Conservation (phyloP, 2,888 invertebrate genomes). For the Eurois occulta region DNA sequence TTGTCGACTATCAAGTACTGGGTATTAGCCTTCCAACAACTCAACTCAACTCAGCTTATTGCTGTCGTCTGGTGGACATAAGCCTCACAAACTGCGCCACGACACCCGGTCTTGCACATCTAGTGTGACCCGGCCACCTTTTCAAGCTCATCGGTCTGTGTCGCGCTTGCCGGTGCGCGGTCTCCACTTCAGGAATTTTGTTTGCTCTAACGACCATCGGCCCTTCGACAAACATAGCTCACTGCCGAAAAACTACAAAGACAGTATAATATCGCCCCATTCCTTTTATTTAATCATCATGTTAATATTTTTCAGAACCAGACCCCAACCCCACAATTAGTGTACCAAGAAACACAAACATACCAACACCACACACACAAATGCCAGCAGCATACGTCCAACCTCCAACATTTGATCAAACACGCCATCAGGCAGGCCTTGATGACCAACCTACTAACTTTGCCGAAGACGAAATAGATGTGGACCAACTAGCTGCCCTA, state of each 20-base stretch:
- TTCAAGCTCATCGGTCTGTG: not conserved
- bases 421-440: conserved; percentile 63
- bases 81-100: not conserved
- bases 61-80: not conserved
- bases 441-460: conserved; percentile 74
- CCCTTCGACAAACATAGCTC: not conserved
- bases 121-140: not conserved
- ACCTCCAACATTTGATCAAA: conserved; percentile 52
- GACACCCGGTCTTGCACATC: not conserved
- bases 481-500: conserved; percentile 81
- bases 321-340: conserved; percentile 70
- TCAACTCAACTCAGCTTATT: not conserved
- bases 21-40: not conserved
- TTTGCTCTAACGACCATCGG: not conserved
- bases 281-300: not conserved
- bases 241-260: not conserved
- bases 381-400: conserved; percentile 69
- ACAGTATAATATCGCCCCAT: not conserved
- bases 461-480: conserved; percentile 82
- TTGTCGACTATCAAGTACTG: not conserved
- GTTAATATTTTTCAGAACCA: conserved; percentile 69
- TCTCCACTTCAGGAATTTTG: not conserved
- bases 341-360: conserved; percentile 72
- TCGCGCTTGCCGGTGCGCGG: not conserved
- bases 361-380: conserved; percentile 73